Evolutionary conservation across 2,888 invertebrate genomes (phyloP).

Genomic region (Megamerina dolium): DNA sequence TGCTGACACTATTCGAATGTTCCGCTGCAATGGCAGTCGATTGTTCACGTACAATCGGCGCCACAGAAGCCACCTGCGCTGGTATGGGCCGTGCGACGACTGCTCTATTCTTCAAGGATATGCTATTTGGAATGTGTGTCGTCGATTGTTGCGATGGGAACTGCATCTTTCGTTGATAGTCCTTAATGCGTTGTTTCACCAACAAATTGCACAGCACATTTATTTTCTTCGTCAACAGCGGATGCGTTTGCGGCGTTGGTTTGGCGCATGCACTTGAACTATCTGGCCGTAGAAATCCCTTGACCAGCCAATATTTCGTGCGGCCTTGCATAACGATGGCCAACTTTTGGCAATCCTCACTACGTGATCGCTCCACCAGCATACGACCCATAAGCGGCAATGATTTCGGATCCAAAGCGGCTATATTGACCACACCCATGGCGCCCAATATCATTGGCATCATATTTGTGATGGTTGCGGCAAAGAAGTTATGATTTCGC

Average conservation of each 20-base stretch:
- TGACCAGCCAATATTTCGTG: slow-evolving; percentile 38
- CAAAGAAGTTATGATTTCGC: slow-evolving; percentile 30
- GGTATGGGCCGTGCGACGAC: too few species aligned
- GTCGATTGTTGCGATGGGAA: too few species aligned
- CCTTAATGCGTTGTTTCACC: slow-evolving; percentile 40
- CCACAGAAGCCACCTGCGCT: too few species aligned
- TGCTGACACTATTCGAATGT: too few species aligned
- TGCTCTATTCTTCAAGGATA: too few species aligned
- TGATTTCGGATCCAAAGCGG: slow-evolving; percentile 25
- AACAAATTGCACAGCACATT: slow-evolving; percentile 41
- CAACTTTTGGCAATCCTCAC: slow-evolving; percentile 30
- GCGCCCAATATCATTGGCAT: slow-evolving; percentile 43
- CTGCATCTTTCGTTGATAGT: slow-evolving; percentile 27
- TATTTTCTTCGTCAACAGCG: slow-evolving; percentile 44
- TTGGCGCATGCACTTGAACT: slow-evolving; percentile 38
- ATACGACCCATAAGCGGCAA: slow-evolving; percentile 39
- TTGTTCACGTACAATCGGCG: too few species aligned
- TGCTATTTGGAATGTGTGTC: too few species aligned
- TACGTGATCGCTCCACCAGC: slow-evolving; percentile 31
- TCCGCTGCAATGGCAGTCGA: too few species aligned
- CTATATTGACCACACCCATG: slow-evolving; percentile 39
- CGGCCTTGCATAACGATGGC: slow-evolving; percentile 44
- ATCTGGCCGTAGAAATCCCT: slow-evolving; percentile 39
- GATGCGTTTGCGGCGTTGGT: slow-evolving; percentile 46
- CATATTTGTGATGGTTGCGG: slow-evolving; percentile 37